Evolutionary conservation across 2,113 vertebrate genomes (phyloP).

Genomic region (Sus scrofa): DNA sequence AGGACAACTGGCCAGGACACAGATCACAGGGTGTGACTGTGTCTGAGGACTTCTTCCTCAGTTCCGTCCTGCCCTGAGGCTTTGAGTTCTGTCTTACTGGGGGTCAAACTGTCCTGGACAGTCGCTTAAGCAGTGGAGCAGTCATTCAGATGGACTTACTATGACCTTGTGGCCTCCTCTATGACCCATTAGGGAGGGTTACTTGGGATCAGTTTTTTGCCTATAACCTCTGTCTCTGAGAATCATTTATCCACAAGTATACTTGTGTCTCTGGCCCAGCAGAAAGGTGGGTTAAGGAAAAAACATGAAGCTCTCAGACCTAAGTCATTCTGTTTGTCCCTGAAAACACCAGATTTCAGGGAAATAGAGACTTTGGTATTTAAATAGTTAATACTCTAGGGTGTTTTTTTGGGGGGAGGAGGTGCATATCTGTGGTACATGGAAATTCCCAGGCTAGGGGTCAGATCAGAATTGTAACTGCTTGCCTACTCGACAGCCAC

Average conservation of each 20-base stretch:
- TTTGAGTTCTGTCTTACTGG: constrained; percentile 7
- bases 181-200: neutral
- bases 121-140: neutral
- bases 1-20: neutral
- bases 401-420: too few relatives aligned
- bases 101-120: neutral
- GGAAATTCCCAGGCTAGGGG: too few relatives aligned
- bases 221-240: neutral
- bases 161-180: neutral
- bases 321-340: neutral
- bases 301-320: neutral
- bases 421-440: too few relatives aligned
- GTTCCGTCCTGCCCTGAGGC: neutral
- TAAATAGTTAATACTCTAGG: neutral
- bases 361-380: neutral
- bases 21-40: neutral
- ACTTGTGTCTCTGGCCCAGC: neutral
- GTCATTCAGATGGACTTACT: neutral
- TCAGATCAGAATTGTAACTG: too few relatives aligned
- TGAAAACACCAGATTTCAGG: neutral
- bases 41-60: neutral
- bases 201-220: neutral
- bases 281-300: neutral
- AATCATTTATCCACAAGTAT: neutral
- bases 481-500: too few relatives aligned